Evolutionary conservation across 2,888 invertebrate species (phyloP).

Genomic region (Penaeus monodon): DNA sequence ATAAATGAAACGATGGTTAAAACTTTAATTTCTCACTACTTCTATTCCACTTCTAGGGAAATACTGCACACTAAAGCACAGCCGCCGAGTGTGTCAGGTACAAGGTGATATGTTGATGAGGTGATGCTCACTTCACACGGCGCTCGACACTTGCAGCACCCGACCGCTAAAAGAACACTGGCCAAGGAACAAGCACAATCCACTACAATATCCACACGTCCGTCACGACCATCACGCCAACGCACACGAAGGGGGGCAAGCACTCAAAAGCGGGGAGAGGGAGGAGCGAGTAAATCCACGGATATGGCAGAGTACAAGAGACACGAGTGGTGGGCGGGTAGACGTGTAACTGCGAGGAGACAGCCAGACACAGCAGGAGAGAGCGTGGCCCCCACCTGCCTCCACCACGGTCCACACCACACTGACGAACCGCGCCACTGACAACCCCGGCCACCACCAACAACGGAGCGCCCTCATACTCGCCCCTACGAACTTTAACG

Average conservation of each 20-base stretch:
- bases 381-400: conserved; percentile 38
- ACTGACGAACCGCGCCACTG: conserved; percentile 23
- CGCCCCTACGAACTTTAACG: conserved; percentile 5
- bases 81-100: conserved; percentile 9
- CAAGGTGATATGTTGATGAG: conserved; percentile 27
- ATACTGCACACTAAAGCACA: neutral
- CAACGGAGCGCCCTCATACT: neutral
- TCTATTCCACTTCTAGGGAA: neutral
- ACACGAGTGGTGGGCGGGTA: conserved; percentile 11
- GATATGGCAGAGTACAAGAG: no score
- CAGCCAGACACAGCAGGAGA: conserved; percentile 32
- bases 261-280: neutral
- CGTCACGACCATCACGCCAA: neutral
- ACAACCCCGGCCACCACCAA: neutral
- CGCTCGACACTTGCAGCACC: conserved; percentile 1
- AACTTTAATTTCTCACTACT: no score
- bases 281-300: neutral
- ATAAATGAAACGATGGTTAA: no score
- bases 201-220: conserved; percentile 1
- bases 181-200: conserved; percentile 27
- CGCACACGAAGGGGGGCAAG: neutral
- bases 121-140: neutral
- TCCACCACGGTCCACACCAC: conserved; percentile 49
- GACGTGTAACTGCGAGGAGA: conserved; percentile 7
- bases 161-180: conserved; percentile 2